These are phyloP conservation scores for Heptranchias perlo DNA, from an alignment of 2,113 vertebrate genomes.

Conservation along the genomic window DNA sequence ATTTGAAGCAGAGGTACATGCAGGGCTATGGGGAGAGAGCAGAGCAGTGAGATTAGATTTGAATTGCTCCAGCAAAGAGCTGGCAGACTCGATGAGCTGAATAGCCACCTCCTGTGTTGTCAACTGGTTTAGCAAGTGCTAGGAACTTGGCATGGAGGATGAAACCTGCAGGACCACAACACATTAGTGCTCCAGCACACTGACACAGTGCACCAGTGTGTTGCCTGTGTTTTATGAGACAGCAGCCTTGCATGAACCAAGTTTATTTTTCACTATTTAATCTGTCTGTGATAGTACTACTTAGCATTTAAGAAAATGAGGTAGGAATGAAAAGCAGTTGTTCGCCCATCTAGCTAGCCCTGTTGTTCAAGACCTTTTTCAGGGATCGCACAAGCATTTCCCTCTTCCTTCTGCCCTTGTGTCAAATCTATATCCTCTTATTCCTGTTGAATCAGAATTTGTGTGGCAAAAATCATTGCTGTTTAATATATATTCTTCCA, in stretches of 20 bases:
- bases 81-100: neutral
- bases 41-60: neutral
- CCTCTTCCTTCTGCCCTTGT: neutral
- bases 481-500: neutral
- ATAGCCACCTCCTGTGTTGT: neutral
- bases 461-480: neutral
- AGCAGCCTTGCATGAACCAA: neutral
- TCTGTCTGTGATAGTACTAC: neutral
- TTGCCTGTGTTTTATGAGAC: neutral
- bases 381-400: neutral
- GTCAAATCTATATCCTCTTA: neutral
- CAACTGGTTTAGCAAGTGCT: neutral
- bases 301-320: neutral
- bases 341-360: neutral
- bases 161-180: neutral
- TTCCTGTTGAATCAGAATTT: neutral
- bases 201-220: neutral
- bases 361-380: neutral
- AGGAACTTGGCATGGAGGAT: neutral
- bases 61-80: neutral
- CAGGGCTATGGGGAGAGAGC: neutral
- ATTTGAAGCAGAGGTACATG: neutral
- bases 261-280: neutral
- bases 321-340: neutral
- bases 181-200: neutral